Conservation (phyloP, 2,797 vertebrate genomes). For the Amblyopsis hoosieri region DNA sequence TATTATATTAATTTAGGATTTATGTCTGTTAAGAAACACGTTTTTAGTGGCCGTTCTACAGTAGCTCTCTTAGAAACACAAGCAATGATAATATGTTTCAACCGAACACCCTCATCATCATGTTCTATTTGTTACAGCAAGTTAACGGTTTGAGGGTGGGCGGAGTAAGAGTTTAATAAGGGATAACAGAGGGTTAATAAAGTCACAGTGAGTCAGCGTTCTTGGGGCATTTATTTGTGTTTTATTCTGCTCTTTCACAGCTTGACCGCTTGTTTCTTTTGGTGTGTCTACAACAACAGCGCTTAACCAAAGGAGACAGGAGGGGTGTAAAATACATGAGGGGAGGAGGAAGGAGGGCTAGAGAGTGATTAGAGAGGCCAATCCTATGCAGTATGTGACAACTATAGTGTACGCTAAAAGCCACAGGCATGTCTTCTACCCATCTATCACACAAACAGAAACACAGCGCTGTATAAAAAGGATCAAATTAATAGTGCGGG, state of each 20-base stretch:
- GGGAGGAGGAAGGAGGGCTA: constrained; percentile 10
- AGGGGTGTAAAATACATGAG: constrained; percentile 32
- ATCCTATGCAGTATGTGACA: constrained; percentile 37
- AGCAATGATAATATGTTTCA: no score
- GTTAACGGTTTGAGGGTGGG: no score
- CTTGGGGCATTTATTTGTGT: constrained; percentile 54
- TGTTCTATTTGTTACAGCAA: no score
- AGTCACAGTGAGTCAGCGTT: constrained; percentile 24
- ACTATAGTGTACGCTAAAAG: constrained; percentile 62
- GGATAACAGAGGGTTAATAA: constrained; percentile 39
- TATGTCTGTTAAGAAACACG: no score
- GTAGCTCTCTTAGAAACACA: no score
- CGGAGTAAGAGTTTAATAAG: constrained; percentile 8
- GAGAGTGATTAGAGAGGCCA: constrained; percentile 2
- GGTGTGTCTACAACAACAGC: constrained; percentile 78
- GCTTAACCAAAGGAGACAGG: constrained; percentile 59
- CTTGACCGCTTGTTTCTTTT: constrained; percentile 83
- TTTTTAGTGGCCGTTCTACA: no score
- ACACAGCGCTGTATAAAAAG: constrained; percentile 74
- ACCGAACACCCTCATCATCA: no score
- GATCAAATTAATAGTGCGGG: constrained; percentile 60
- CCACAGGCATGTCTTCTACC: constrained; percentile 55
- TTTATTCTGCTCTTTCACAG: constrained; percentile 86
- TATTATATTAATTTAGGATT: no score
- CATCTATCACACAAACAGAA: constrained; percentile 58